These are phyloP conservation scores for Leucophenga maculata DNA, from an alignment of 2,888 invertebrate genomes.

Conservation along the genomic window DNA sequence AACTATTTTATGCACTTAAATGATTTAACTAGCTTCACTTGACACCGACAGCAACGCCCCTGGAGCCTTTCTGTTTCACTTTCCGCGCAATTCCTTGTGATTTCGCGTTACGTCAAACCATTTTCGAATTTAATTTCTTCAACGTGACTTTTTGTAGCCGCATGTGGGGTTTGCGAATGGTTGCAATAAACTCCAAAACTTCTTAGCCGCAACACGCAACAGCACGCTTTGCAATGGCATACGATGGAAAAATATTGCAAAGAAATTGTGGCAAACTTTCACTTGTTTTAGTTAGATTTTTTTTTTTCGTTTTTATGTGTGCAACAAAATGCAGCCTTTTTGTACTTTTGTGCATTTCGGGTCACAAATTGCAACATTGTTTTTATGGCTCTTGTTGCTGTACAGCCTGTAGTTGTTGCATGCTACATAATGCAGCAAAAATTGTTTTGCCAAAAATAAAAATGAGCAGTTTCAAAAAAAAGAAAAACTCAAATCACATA, in stretches of 20 bases:
- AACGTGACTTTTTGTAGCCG: conserved; percentile 49
- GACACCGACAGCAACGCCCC: background rate
- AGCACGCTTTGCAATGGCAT: too few species aligned
- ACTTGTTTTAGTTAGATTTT: background rate
- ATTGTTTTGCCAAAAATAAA: too few species aligned
- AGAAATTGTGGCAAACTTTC: background rate
- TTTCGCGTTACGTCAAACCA: background rate
- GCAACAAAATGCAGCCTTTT: conserved; percentile 9
- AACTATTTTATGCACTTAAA: conserved; percentile 39
- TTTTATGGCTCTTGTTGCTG: conserved; percentile 28
- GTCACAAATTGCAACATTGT: background rate
- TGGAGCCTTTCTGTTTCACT: background rate
- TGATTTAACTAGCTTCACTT: conserved; percentile 48
- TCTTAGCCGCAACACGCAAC: too few species aligned
- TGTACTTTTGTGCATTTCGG: conserved; percentile 26
- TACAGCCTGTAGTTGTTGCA: conserved; percentile 44
- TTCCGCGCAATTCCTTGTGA: background rate
- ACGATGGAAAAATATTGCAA: too few species aligned
- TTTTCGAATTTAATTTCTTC: conserved; percentile 56
- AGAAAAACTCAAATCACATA: too few species aligned
- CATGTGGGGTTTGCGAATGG: background rate
- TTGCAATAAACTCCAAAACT: background rate
- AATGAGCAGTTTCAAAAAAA: too few species aligned
- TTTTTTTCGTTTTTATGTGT: background rate
- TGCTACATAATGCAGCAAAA: too few species aligned